Evolutionary conservation across 2,888 invertebrate genomes (phyloP).

Genomic region (Synergus itoensis): DNA sequence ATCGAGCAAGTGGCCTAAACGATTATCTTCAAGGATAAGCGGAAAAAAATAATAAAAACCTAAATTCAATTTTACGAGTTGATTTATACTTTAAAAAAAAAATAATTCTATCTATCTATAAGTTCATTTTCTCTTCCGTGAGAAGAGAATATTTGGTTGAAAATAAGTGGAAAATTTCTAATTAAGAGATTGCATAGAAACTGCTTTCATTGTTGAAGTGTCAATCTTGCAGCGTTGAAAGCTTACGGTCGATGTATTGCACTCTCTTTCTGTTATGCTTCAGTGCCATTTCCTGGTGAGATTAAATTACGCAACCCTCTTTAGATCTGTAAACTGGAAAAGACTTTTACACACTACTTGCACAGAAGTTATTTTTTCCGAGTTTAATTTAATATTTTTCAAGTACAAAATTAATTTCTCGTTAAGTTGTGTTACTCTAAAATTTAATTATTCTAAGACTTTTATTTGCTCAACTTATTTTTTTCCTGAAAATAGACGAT

Average conservation of each 20-base stretch:
- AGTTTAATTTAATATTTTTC: background rate
- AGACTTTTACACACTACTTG: background rate
- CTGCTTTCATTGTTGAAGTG: background rate
- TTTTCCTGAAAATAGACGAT: too few species aligned
- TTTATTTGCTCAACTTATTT: too few species aligned
- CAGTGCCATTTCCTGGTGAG: slow-evolving; percentile 27
- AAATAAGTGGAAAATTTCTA: background rate
- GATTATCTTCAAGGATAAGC: too few species aligned
- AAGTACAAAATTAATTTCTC: background rate
- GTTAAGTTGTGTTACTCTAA: too few species aligned
- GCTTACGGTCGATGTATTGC: slow-evolving; percentile 10
- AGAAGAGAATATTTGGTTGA: too few species aligned
- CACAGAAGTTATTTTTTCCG: background rate
- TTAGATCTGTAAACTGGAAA: background rate
- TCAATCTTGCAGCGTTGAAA: slow-evolving; percentile 7
- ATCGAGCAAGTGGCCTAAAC: too few species aligned
- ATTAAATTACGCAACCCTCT: slow-evolving; percentile 20
- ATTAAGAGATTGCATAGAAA: background rate
- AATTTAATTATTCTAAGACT: too few species aligned
- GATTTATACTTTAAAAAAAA: too few species aligned
- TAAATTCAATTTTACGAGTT: too few species aligned
- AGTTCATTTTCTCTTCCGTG: background rate
- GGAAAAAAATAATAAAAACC: too few species aligned
- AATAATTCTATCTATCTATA: background rate
- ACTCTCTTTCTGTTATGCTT: slow-evolving; percentile 10